phyloP scores from a whole-genome alignment of 2,888 invertebrate genomes.

The Dioctria linearis region DNA sequence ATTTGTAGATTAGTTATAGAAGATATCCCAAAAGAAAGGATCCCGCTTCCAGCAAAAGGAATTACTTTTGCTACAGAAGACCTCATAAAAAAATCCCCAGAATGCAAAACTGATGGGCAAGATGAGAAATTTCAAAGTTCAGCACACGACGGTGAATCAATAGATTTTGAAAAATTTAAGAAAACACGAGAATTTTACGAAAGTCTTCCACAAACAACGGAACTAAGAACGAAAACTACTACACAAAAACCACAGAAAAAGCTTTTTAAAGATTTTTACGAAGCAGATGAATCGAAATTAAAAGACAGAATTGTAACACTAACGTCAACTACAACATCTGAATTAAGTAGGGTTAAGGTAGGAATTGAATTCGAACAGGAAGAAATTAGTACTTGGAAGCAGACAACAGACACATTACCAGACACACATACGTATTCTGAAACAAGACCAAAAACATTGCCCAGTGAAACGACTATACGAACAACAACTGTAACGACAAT shows the following conservation, averaged over 20 bases:
- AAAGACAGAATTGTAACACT: slow-evolving; percentile 49
- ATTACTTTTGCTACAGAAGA: slow-evolving; percentile 59
- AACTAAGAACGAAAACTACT: not conserved
- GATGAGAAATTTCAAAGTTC: not conserved
- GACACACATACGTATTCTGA: slow-evolving; percentile 23
- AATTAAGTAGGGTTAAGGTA: slow-evolving; percentile 44
- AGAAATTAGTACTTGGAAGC: slow-evolving; percentile 48
- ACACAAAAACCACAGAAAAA: slow-evolving; percentile 2
- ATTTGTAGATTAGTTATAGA: slow-evolving; percentile 9
- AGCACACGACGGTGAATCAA: slow-evolving; percentile 2
- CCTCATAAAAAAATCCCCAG: not conserved
- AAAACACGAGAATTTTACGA: slow-evolving; percentile 34
- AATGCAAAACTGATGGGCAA: not conserved
- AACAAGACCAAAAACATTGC: not conserved
- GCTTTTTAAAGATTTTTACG: slow-evolving; percentile 4
- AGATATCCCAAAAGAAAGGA: slow-evolving; percentile 9
- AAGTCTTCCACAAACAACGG: slow-evolving; percentile 6
- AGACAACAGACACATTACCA: not conserved
- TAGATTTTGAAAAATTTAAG: slow-evolving; percentile 22
- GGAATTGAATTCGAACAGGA: slow-evolving; percentile 39
- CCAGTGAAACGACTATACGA: slow-evolving; percentile 3
- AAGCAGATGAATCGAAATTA: not conserved
- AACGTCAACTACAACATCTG: slow-evolving; percentile 39
- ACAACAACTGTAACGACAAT: slow-evolving; percentile 37
- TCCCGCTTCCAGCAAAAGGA: slow-evolving; percentile 58